Conservation (phyloP, 2,797 vertebrate genomes). For the Paramormyrops hopkinsi region DNA sequence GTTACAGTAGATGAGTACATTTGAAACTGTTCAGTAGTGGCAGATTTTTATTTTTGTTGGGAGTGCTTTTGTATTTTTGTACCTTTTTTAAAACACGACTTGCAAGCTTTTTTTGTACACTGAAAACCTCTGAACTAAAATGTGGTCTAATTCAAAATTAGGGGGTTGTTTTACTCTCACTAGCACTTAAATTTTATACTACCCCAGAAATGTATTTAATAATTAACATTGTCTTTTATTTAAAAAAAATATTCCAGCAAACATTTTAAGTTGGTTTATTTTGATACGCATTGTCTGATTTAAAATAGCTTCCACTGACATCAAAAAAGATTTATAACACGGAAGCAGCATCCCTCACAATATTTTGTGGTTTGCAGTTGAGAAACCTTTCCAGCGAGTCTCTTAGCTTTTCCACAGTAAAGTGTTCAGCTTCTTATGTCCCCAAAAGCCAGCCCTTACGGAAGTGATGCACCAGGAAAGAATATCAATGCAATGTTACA, state of each 20-base stretch:
- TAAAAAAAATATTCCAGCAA: background rate
- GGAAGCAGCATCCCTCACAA: background rate
- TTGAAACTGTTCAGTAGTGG: background rate
- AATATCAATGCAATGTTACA: background rate
- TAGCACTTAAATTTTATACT: background rate
- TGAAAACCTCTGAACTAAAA: conserved; percentile 3
- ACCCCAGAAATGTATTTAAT: background rate
- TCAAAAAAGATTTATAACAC: background rate
- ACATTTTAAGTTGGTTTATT: conserved; percentile 12
- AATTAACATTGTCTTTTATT: background rate
- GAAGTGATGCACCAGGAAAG: background rate
- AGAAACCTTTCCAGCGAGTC: background rate
- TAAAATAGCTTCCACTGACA: conserved; percentile 6
- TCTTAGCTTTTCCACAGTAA: background rate
- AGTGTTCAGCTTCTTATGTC: background rate
- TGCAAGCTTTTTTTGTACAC: background rate
- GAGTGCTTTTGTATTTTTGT: background rate
- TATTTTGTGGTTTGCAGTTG: background rate
- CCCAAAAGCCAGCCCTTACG: background rate
- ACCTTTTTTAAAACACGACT: background rate
- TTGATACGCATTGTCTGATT: background rate
- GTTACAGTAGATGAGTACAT: background rate
- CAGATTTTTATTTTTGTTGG: background rate
- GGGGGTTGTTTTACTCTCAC: background rate
- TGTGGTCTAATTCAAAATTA: background rate